These are phyloP conservation scores for Meriones unguiculatus DNA, from an alignment of 2,113 vertebrate genomes.

Conservation along the genomic window DNA sequence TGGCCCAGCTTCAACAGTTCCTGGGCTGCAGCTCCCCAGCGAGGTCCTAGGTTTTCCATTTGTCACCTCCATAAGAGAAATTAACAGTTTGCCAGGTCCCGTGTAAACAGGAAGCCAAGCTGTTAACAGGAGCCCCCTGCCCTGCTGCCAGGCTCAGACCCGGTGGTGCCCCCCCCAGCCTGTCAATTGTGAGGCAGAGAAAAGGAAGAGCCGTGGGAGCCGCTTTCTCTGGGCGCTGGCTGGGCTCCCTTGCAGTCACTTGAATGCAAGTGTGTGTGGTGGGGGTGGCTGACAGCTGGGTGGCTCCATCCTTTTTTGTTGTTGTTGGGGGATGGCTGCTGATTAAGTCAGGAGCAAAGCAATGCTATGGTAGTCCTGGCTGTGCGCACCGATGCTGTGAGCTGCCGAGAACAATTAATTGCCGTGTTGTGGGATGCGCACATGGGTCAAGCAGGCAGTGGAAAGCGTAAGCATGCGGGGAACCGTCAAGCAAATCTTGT, in stretches of 20 bases:
- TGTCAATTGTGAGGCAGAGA: constrained; percentile 55
- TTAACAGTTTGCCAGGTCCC: constrained; percentile 77
- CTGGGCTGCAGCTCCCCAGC: constrained; percentile 46
- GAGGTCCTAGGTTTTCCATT: constrained; percentile 66
- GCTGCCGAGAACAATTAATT: constrained; percentile 71
- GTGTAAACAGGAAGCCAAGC: constrained; percentile 79
- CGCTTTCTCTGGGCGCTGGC: constrained; percentile 9
- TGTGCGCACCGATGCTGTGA: constrained; percentile 16
- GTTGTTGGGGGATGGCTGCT: constrained; percentile 26
- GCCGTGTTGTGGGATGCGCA: constrained; percentile 57
- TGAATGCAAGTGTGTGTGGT: not conserved
- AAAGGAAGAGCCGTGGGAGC: constrained; percentile 60
- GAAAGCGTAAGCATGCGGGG: constrained; percentile 60
- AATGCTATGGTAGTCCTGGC: not conserved
- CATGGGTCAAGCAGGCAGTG: constrained; percentile 47
- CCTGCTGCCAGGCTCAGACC: constrained; percentile 60
- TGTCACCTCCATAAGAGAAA: constrained; percentile 74
- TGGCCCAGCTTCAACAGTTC: constrained; percentile 44
- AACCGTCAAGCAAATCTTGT: constrained; percentile 47
- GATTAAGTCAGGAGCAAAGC: constrained; percentile 76
- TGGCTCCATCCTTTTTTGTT: constrained; percentile 48
- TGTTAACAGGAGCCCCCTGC: constrained; percentile 76
- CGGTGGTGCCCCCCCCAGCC: constrained; percentile 63
- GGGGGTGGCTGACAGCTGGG: constrained; percentile 60
- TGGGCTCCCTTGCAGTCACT: constrained; percentile 51